phyloP scores from a whole-genome alignment of 2,113 vertebrate species.

The Cathartes aura region DNA sequence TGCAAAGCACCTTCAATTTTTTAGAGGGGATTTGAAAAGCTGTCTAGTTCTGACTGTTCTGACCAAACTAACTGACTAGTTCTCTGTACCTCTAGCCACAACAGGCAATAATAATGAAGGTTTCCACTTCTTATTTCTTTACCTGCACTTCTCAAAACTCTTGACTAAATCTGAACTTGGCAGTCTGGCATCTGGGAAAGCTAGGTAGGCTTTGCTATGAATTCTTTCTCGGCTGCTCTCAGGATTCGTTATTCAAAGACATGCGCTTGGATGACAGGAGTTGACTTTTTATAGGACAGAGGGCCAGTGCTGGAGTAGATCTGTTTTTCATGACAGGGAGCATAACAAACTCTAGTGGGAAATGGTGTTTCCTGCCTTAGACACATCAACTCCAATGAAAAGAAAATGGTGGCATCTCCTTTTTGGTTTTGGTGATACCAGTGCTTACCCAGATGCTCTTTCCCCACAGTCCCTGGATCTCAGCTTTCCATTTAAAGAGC shows the following conservation, averaged over 20 bases:
- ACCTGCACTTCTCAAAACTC: constrained; percentile 8
- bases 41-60: background rate
- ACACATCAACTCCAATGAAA: background rate
- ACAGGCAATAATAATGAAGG: background rate
- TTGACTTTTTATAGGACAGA: background rate
- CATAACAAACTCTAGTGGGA: background rate
- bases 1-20: background rate
- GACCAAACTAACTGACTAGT: background rate
- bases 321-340: background rate
- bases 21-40: constrained; percentile 36
- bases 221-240: background rate
- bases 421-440: background rate
- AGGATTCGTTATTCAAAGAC: background rate
- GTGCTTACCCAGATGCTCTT: background rate
- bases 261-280: background rate
- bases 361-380: background rate
- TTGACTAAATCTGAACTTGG: constrained; percentile 11
- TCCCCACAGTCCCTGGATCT: background rate
- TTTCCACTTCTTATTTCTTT: constrained; percentile 24
- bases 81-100: background rate
- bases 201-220: background rate
- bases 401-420: background rate
- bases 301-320: background rate
- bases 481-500: background rate
- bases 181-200: background rate